Evolutionary conservation across 2,797 vertebrate species (phyloP).

Genomic region (Clangula hyemalis): DNA sequence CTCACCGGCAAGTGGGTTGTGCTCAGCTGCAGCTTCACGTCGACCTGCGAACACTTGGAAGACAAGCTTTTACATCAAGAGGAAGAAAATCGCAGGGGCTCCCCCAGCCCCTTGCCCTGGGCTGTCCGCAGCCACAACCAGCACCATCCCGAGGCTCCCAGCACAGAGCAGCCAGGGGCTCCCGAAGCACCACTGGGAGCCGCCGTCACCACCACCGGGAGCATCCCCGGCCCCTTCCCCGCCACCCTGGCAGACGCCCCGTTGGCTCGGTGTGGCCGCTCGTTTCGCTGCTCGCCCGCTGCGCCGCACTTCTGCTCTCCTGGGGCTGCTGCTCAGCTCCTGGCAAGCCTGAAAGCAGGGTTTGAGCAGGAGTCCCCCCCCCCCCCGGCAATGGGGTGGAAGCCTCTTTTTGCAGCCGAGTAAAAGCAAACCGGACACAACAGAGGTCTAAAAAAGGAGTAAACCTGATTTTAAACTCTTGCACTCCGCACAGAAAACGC

Average conservation of each 20-base stretch:
- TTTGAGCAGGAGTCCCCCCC: neutral
- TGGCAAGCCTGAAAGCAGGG: rapidly evolving
- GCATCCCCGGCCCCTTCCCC: too few species aligned
- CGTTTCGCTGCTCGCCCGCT: rapidly evolving
- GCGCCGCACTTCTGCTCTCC: rapidly evolving
- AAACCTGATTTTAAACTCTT: neutral
- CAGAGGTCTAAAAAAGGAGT: neutral
- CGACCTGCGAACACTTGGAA: neutral
- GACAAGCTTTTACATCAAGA: neutral
- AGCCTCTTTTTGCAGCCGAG: neutral
- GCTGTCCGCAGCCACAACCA: neutral
- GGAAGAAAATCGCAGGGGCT: rapidly evolving
- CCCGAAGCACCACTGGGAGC: too few species aligned
- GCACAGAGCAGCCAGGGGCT: too few species aligned
- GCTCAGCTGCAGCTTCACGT: neutral
- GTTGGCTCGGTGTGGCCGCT: neutral
- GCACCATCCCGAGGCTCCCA: neutral
- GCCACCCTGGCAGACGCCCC: too few species aligned
- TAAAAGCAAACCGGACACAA: neutral
- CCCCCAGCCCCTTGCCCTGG: neutral
- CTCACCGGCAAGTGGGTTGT: rapidly evolving
- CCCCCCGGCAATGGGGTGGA: neutral
- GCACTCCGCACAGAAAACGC: rapidly evolving
- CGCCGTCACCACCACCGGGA: too few species aligned
- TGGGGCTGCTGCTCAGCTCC: rapidly evolving